Evolutionary conservation across 2,113 vertebrate species (phyloP), one percentile per base, ranked within the genome.

Genomic region (Cygnus buccinator): DNA sequence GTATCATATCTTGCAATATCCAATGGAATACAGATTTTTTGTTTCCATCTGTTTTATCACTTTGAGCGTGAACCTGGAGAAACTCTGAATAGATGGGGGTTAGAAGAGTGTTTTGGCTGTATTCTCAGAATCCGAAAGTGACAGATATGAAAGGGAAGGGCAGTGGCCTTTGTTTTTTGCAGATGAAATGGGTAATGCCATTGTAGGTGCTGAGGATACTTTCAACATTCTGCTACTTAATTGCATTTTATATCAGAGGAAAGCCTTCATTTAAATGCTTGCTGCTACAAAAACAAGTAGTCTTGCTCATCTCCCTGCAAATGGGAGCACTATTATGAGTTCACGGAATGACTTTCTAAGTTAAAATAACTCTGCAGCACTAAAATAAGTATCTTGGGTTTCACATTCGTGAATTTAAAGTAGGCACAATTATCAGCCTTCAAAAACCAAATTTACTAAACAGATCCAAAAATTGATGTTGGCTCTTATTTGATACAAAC

Each of bases 21-120:
- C 89, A n/a, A 3, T 59, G 9, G 19, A 68, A 71, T 68, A 74
- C 58, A 81, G 16, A 11, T 46, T 39, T 74, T 87, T 0, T 43
- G 61, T 62, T 41, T n/a, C 8, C 13, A 21, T 85, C 33, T 13
- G 0, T 82, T 59, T 43, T 78, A 13, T 48, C 48, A 22, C 0
- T 85, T 66, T 84, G 58, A 76, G 29, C 17, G 25, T 54, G 48
- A 65, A 57, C 48, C 31, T 76, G 54, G 23, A 83, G 48, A 19
- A 23, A 43, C 37, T 18, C 26, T 54, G 58, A 91, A 65, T 23
- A 84, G 71, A 16, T 65, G 35, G 13, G 20, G 13, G 31, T 67
- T 74, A 93, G 31, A 72, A 62, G 59, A 63, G 59, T 1, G 3
- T 71, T 88, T 59, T 82, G 77, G 62, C 39, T 29, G 59, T 3